A percentile compares a stretch with the other conserved stretches of the same genome.
phyloP scores from a whole-genome alignment of 2,113 vertebrate species.

The Calonectris borealis region DNA sequence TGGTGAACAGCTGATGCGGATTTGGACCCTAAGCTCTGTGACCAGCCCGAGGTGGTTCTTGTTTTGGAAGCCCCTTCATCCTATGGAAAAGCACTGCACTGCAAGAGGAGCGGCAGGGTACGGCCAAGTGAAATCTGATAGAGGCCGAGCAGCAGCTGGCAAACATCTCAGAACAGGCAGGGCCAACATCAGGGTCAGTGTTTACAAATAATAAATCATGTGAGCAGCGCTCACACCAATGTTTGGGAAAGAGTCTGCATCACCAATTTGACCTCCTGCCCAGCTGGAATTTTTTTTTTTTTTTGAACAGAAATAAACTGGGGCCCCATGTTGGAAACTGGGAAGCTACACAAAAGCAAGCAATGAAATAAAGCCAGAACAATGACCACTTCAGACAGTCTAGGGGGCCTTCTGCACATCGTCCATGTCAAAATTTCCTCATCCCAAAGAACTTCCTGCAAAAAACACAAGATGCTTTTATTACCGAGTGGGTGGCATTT shows the following conservation, averaged over 20 bases:
- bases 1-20: rapidly evolving
- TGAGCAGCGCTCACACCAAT: background rate
- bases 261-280: background rate
- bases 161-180: conserved; percentile 19
- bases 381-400: background rate
- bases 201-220: conserved; percentile 38
- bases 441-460: background rate
- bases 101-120: background rate
- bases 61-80: background rate
- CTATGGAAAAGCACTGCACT: background rate
- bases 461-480: conserved; percentile 24
- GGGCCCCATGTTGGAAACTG: background rate
- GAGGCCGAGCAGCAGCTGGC: background rate
- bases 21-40: background rate
- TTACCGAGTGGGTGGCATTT: background rate
- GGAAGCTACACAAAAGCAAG: background rate
- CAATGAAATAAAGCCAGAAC: background rate
- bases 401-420: conserved; percentile 1
- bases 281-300: background rate
- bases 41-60: background rate
- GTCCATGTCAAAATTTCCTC: background rate
- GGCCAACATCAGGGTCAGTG: background rate
- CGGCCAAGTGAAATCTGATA: background rate
- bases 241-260: background rate
- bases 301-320: conserved; percentile 1